Percentiles rank a stretch among this genome's conserved stretches.
These are phyloP conservation scores for Lithophane socia DNA, from an alignment of 2,888 invertebrate species.

Conservation along the genomic window DNA sequence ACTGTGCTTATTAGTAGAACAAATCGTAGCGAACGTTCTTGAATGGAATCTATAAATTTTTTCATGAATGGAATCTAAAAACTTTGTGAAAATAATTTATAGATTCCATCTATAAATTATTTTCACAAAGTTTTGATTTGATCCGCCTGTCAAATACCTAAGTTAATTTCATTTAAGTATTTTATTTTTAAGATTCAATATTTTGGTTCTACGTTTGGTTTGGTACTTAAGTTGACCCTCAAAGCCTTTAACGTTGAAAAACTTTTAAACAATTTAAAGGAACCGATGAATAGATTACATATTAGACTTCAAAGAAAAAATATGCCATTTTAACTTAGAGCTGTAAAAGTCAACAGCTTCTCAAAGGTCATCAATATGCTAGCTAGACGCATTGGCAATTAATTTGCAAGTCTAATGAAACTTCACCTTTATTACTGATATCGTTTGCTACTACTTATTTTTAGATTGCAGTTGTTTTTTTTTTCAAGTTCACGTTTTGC, in stretches of 20 bases:
- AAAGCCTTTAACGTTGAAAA: not conserved
- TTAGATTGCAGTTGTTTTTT: not conserved
- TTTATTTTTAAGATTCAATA: not conserved
- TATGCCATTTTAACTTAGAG: not conserved
- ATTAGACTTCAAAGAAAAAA: not conserved
- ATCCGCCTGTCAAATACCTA: not conserved
- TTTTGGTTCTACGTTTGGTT: not conserved
- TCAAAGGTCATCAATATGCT: constrained; percentile 11
- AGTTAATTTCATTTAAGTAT: not conserved
- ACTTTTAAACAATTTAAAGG: not conserved
- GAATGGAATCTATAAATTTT: not conserved
- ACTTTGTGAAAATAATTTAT: too few species aligned
- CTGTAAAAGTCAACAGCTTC: not conserved
- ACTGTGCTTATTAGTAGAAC: not conserved
- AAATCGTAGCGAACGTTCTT: not conserved
- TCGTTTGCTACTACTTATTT: not conserved
- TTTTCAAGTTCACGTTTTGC: not conserved
- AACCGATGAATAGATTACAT: not conserved
- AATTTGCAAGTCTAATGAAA: constrained; percentile 34
- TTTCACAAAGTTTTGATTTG: not conserved
- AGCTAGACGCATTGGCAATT: constrained; percentile 15
- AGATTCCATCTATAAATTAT: not conserved
- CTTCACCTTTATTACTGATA: constrained; percentile 3
- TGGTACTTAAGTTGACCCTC: not conserved
- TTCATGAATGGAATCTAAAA: not conserved